phyloP scores from a whole-genome alignment of 1,140 invertebrate genomes.

The Odontomachus brunneus region DNA sequence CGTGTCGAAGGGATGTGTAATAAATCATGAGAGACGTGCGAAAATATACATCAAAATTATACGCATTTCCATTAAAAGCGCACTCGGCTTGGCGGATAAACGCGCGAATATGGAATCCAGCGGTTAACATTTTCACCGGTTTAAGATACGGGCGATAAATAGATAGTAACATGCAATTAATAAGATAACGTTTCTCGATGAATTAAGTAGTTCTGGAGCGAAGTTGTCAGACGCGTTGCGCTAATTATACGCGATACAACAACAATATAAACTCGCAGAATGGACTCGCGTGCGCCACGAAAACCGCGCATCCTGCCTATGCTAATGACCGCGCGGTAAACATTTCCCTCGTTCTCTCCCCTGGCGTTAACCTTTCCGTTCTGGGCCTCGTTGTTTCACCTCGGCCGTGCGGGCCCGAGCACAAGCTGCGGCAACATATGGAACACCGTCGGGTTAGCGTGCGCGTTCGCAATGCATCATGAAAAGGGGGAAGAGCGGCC shows the following conservation, averaged over 20 bases:
- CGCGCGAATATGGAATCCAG: not conserved
- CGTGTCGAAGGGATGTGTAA: not conserved
- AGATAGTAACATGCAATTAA: not conserved
- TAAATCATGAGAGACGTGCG: not conserved
- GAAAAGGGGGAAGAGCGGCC: slow-evolving; percentile 67
- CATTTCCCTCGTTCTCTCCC: slow-evolving; percentile 45
- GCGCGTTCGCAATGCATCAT: slow-evolving; percentile 84
- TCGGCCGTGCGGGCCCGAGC: slow-evolving; percentile 25
- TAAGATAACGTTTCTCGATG: not conserved
- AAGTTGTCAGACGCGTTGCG: not conserved
- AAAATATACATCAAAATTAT: not conserved
- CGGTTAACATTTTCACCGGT: not conserved
- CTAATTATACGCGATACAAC: slow-evolving; percentile 29
- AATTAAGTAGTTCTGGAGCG: slow-evolving; percentile 26
- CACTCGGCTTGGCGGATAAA: not conserved
- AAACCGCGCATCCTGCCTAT: slow-evolving; percentile 74
- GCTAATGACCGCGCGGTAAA: slow-evolving; percentile 66
- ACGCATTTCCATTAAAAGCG: not conserved
- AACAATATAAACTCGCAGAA: slow-evolving; percentile 50
- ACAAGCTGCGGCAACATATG: slow-evolving; percentile 73
- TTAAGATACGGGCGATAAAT: not conserved
- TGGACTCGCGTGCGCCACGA: slow-evolving; percentile 73
- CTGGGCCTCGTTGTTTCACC: slow-evolving; percentile 56
- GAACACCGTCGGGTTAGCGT: slow-evolving; percentile 81
- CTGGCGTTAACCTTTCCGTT: slow-evolving; percentile 59